phyloP scores from a whole-genome alignment of 2,888 invertebrate species.

The Phragmatobia fuliginosa region DNA sequence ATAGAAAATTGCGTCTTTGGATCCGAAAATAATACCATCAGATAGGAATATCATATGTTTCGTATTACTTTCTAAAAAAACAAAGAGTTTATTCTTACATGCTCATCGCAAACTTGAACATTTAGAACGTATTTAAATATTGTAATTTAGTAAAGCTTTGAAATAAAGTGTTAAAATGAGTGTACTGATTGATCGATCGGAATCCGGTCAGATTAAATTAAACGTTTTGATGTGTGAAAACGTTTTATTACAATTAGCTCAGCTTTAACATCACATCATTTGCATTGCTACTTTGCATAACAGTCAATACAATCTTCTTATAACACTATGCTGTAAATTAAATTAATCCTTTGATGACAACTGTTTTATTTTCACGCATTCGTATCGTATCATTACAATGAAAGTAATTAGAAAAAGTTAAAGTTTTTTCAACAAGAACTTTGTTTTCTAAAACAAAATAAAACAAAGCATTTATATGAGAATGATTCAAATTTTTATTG shows the following conservation, averaged over 20 bases:
- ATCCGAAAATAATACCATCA: neutral
- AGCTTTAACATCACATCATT: neutral
- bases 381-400: too few species aligned
- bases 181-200: too few species aligned
- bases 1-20: neutral
- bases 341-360: conserved; percentile 22
- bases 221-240: too few species aligned
- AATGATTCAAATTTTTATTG: too few species aligned
- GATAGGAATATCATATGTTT: neutral
- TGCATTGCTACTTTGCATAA: conserved; percentile 13
- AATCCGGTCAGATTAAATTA: too few species aligned
- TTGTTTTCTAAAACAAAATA: too few species aligned
- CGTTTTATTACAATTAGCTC: too few species aligned
- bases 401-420: too few species aligned
- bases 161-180: neutral
- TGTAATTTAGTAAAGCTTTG: too few species aligned
- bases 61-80: neutral
- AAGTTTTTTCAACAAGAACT: too few species aligned
- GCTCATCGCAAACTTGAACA: neutral
- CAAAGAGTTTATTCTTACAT: neutral
- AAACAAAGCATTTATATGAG: too few species aligned
- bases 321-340: conserved; percentile 22
- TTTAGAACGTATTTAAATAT: too few species aligned
- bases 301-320: conserved; percentile 27
- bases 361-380: conserved; percentile 16